Percentiles rank a stretch among this genome's conserved stretches.
phyloP scores from a whole-genome alignment of 2,113 vertebrate genomes.

The Micronisus gabar region DNA sequence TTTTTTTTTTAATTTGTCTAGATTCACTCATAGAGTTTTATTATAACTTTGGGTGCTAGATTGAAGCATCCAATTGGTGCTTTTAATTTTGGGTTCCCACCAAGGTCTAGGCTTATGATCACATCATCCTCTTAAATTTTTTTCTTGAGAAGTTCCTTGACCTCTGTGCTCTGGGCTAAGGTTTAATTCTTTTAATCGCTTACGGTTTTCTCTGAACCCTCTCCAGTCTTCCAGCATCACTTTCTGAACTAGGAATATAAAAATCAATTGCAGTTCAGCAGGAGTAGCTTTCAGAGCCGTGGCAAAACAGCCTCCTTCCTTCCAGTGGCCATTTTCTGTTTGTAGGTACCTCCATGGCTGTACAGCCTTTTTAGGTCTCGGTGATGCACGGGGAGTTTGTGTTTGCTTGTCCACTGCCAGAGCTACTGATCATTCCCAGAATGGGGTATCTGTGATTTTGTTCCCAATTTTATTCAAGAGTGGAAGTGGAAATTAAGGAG shows the following conservation, averaged over 20 bases:
- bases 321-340: background rate
- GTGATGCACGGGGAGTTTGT: background rate
- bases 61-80: background rate
- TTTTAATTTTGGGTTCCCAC: background rate
- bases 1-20: background rate
- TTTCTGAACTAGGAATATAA: background rate
- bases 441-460: background rate
- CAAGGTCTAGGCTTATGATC: background rate
- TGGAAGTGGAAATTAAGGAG: background rate
- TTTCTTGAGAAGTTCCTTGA: background rate
- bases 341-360: background rate
- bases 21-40: background rate
- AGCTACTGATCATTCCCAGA: background rate
- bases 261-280: background rate
- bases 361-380: background rate
- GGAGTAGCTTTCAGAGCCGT: background rate
- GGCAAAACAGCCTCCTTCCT: background rate
- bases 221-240: background rate
- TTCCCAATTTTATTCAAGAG: background rate
- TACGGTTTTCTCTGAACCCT: background rate
- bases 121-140: background rate
- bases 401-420: background rate
- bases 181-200: background rate
- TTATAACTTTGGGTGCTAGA: background rate
- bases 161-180: background rate